Evolutionary conservation across 2,797 vertebrate species (phyloP).

Genomic region (Hippoglossus hippoglossus): DNA sequence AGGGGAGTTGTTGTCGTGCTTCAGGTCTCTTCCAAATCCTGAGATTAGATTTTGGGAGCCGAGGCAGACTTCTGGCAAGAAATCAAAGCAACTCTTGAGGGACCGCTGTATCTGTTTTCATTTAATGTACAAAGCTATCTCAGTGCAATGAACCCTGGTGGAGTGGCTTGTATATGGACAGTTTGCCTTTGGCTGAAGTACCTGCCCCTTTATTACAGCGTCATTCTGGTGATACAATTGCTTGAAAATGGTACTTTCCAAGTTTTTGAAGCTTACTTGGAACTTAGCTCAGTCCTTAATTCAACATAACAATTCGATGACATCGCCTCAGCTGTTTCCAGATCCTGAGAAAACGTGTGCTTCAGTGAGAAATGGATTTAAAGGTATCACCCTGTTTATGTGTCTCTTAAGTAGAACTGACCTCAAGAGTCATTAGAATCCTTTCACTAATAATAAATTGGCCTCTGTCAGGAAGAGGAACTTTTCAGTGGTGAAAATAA

Average conservation of each 20-base stretch:
- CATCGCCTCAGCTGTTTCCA: conserved; percentile 52
- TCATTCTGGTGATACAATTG: conserved; percentile 52
- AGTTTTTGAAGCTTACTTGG: conserved; percentile 33
- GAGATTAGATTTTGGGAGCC: conserved; percentile 73
- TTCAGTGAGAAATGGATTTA: conserved; percentile 48
- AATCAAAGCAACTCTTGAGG: conserved; percentile 72
- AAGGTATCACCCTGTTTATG: conserved; percentile 65
- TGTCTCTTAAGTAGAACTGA: conserved; percentile 58
- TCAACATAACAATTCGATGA: conserved; percentile 49
- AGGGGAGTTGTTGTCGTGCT: conserved; percentile 55
- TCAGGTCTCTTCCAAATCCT: conserved; percentile 62
- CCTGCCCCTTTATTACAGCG: conserved; percentile 49
- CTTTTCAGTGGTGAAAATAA: background rate
- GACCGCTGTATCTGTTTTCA: conserved; percentile 76
- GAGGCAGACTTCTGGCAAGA: conserved; percentile 60
- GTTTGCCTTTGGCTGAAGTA: conserved; percentile 55
- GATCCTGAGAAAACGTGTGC: conserved; percentile 17
- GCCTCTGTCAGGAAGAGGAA: conserved; percentile 12
- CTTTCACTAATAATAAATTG: too few species aligned
- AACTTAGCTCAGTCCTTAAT: conserved; percentile 54
- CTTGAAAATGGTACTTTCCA: conserved; percentile 41
- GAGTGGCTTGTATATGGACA: conserved; percentile 55
- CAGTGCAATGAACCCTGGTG: conserved; percentile 60
- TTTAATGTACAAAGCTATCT: conserved; percentile 73
- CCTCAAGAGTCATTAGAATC: conserved; percentile 41